A percentile compares a stretch with the other conserved stretches of the same genome.
Conservation (phyloP, 2,113 vertebrate species). For the Dipodomys spectabilis region DNA sequence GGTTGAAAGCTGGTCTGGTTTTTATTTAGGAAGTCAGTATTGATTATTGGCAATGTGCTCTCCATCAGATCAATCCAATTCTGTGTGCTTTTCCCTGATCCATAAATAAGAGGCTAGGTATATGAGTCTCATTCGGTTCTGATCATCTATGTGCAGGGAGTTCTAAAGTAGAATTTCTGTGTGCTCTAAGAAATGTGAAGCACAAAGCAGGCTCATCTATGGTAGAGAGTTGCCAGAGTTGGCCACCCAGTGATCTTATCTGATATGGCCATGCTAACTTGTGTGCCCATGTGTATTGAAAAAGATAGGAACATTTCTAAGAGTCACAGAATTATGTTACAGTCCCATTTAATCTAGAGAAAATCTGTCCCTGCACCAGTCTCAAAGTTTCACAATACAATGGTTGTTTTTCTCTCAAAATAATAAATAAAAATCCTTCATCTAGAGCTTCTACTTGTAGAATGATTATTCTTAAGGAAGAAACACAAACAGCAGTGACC, state of each 20-base stretch:
- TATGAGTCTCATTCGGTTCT: background rate
- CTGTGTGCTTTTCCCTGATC: background rate
- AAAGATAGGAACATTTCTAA: slow-evolving; percentile 4
- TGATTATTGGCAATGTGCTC: background rate
- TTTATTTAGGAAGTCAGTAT: slow-evolving; percentile 3
- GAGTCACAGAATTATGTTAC: slow-evolving; percentile 16
- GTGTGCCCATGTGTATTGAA: slow-evolving; percentile 34
- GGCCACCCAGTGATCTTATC: background rate
- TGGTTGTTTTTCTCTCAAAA: slow-evolving; percentile 35
- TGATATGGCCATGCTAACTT: background rate
- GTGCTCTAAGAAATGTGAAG: background rate
- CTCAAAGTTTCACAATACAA: slow-evolving; percentile 45
- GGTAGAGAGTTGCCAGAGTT: background rate
- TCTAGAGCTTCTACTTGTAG: slow-evolving; percentile 43
- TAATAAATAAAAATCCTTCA: slow-evolving; percentile 50
- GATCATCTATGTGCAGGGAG: background rate
- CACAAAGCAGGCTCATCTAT: background rate
- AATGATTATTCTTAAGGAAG: slow-evolving; percentile 60
- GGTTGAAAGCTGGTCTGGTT: background rate
- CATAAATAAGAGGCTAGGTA: background rate
- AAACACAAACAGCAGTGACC: slow-evolving; percentile 57
- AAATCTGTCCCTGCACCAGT: background rate
- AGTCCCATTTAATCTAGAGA: background rate
- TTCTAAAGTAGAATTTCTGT: background rate
- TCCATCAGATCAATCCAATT: background rate